Evolutionary conservation across 2,113 vertebrate genomes (phyloP), one percentile per base, ranked within the genome.

Genomic region (Cathartes aura): DNA sequence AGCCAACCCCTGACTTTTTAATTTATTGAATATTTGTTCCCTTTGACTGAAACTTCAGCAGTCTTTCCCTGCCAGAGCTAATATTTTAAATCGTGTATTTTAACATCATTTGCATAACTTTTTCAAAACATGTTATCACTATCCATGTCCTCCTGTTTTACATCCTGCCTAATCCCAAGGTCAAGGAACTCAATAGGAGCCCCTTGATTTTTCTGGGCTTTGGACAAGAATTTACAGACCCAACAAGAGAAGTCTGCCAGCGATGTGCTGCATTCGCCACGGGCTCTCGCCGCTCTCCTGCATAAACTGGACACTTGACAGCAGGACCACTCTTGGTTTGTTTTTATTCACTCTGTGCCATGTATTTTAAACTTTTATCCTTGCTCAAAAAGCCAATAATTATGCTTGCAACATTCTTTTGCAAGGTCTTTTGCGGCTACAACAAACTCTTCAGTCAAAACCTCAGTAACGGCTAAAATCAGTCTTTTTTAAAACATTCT

Each of bases 41-140:
- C 30, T 50, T 79, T 62, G 48, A 92, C 70, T 3, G 9, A 91
- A 94, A 85, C 76, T 89, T 62, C 87, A 97, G 81, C 87, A 68
- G 53, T 2, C 43, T 80, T 67, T 24, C 53, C 12, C 76, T 96
- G 94, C 95, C 95, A 97, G 89, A 94, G 64, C 93, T 91, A 97
- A 95, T 96, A 96, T 96, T 97, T 96, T 85, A 85, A 79, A 62
- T 36, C 0, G 3, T 1, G 8, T 85, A 42, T 74, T 96, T 96
- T 96, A 93, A 45, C 73, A 9, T 73, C 56, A 97, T 96, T 89
- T 96, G 89, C 89, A 82, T 89, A 85, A 75, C 64, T 64, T 91
- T 53, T 82, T 18, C 70, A 52, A 97, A 93, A 85, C 74, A 70
- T 29, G 15, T 82, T 73, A 48, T 66, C 1, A 0, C 48, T 79